Base-by-base conservation (phyloP, 2,888 invertebrate species). In the Drosophila acutilabella region DNA sequence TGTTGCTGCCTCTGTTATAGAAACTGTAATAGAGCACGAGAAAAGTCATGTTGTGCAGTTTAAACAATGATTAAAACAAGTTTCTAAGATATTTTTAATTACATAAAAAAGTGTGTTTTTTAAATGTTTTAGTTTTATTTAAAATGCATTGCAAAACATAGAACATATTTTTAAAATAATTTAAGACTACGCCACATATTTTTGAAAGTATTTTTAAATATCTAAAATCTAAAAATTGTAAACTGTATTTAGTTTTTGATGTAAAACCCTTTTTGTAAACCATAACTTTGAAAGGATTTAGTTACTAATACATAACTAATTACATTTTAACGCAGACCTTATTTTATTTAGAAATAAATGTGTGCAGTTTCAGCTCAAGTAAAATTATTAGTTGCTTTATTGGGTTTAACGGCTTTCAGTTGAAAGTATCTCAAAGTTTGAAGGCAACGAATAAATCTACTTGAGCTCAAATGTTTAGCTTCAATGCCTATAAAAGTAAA, bases 401-500 rank as follows among this genome's bases (percentile, higher is more conserved):
- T 33, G 42, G 59, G 47, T 54, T 76, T 72, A 80, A 64, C 51
- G 18, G 36, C 50, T 48, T 40, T 47, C 33, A 50, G 52, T 18
- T 61, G 48, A n/a, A n/a, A n/a, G n/a, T 51, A 61, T 48, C 48
- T 60, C 36, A n/a, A 36, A 45, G 20, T 53, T 48, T n/a, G 30
- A n/a, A 50, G 10, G 38, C 20, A 38, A 42, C 42, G 48, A 61
- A 62, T 71, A 74, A 86, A 69, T 77, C 83, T 52, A 56, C 40
- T 51, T 54, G 66, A 73, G 86, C 64, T 74, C 26, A 50, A 61
- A 42, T 67, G 65, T 64, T 81, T 70, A 77, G 66, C 60, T 56
- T 14, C 23, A 54, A 64, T 78, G 83, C 70, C 87, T 83, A 82
- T 86, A 78, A 88, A 86, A 88, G 65, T 83, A 83, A 88, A 82